These are phyloP conservation scores for Cyrtorhinus lividipennis DNA, from an alignment of 1,140 invertebrate genomes.

Conservation along the genomic window DNA sequence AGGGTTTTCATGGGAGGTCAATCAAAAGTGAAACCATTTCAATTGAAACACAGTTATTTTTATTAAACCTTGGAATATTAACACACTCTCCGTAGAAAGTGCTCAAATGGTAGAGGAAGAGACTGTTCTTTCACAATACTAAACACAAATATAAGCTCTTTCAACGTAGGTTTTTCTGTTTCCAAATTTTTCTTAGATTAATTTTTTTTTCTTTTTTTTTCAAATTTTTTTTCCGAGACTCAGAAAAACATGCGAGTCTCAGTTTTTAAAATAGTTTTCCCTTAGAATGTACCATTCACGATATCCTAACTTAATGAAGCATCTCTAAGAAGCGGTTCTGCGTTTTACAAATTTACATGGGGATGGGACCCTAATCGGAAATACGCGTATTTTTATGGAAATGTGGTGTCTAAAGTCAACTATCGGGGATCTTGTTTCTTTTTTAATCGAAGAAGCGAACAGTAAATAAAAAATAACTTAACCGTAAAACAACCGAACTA, in stretches of 20 bases:
- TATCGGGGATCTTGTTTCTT: too few species aligned
- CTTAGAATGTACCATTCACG: background rate
- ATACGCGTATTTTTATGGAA: background rate
- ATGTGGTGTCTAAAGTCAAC: background rate
- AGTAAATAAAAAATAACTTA: background rate
- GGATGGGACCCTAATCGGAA: background rate
- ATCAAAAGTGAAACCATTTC: too few species aligned
- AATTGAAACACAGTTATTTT: constrained; percentile 3
- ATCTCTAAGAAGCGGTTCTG: background rate
- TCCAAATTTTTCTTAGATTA: background rate
- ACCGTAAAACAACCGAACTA: background rate
- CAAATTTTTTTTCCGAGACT: too few species aligned
- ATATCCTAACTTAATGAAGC: constrained; percentile 2
- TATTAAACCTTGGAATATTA: constrained; percentile 20
- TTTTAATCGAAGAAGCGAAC: too few species aligned
- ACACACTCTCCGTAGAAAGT: constrained; percentile 15
- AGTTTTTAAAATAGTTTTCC: constrained; percentile 14
- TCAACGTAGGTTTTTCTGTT: constrained; percentile 17
- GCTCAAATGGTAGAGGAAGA: constrained; percentile 16
- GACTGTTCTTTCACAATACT: constrained; percentile 15
- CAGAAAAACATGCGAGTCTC: too few species aligned
- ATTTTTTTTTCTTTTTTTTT: background rate
- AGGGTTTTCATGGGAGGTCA: too few species aligned
- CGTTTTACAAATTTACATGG: background rate
- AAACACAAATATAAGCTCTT: constrained; percentile 22